phyloP scores from a whole-genome alignment of 2,113 vertebrate genomes.

The Grus americana region DNA sequence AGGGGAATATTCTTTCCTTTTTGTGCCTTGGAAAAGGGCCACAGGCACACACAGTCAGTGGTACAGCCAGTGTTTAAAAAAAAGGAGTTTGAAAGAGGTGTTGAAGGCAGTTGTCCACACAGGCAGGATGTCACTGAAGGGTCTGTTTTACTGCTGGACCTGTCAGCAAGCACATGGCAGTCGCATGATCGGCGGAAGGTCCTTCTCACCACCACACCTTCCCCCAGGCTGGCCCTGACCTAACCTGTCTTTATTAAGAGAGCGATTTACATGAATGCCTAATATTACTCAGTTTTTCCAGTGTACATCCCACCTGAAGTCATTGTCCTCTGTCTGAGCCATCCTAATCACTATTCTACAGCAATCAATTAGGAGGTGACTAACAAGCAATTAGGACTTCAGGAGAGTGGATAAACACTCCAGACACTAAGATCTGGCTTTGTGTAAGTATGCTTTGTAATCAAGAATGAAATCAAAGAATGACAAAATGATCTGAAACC shows the following conservation, averaged over 20 bases:
- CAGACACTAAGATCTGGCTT: background rate
- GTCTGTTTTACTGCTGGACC: background rate
- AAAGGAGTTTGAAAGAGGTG: background rate
- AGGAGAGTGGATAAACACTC: conserved; percentile 14
- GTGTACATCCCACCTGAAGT: background rate
- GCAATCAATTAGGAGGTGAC: conserved; percentile 31
- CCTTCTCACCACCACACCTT: background rate
- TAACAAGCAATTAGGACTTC: conserved; percentile 44
- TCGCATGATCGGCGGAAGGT: fast-evolving
- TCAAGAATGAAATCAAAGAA: background rate
- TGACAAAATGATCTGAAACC: background rate
- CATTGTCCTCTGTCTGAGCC: background rate
- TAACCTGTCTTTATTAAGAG: background rate
- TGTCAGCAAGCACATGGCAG: background rate
- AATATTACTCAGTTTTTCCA: background rate
- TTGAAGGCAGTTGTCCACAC: background rate
- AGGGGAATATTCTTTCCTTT: background rate
- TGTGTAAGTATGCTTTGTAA: background rate
- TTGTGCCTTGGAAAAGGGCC: background rate
- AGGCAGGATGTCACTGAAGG: background rate
- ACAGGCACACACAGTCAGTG: background rate
- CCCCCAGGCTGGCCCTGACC: background rate
- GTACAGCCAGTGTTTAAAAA: background rate
- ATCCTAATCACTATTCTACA: background rate
- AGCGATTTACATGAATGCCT: background rate